A percentile compares a stretch with the other conserved stretches of the same genome.
These are phyloP conservation scores for Sebastes schlegelii DNA, from an alignment of 2,113 vertebrate genomes.

Conservation along the genomic window DNA sequence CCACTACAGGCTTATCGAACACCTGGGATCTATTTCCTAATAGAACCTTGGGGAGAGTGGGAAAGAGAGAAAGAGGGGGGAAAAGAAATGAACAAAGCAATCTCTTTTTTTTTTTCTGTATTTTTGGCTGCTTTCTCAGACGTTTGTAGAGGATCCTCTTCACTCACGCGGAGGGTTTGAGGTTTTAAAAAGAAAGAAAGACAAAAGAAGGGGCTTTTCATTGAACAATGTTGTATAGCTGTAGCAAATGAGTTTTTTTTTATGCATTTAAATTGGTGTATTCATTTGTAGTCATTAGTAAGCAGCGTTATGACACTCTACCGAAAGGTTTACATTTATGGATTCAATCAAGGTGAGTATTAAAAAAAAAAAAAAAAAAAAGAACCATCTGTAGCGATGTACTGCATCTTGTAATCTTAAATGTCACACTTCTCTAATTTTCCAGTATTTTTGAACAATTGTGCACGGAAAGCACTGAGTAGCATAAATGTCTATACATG, in stretches of 20 bases:
- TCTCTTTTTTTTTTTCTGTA: slow-evolving; percentile 52
- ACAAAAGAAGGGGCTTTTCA: slow-evolving; percentile 43
- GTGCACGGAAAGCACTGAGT: slow-evolving; percentile 30
- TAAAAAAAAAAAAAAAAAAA: slow-evolving; percentile 13
- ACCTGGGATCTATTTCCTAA: slow-evolving; percentile 88
- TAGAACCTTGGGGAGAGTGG: slow-evolving; percentile 83
- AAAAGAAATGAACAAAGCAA: slow-evolving; percentile 76
- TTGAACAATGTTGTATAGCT: slow-evolving; percentile 34
- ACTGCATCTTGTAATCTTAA: slow-evolving; percentile 29
- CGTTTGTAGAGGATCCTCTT: slow-evolving; percentile 66
- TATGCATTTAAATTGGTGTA: slow-evolving; percentile 49
- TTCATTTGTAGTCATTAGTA: slow-evolving; percentile 57
- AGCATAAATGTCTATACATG: slow-evolving; percentile 38
- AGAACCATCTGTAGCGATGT: not conserved
- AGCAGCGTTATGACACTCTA: slow-evolving; percentile 40
- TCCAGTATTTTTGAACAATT: slow-evolving; percentile 44
- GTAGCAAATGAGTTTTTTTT: slow-evolving; percentile 49
- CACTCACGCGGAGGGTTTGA: slow-evolving; percentile 37
- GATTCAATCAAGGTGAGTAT: slow-evolving; percentile 39
- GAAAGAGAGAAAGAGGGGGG: slow-evolving; percentile 57
- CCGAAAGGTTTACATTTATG: slow-evolving; percentile 37
- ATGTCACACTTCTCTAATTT: slow-evolving; percentile 48
- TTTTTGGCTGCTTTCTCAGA: slow-evolving; percentile 68
- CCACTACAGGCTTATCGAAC: slow-evolving; percentile 88
- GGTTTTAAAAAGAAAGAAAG: slow-evolving; percentile 37